phyloP scores from a whole-genome alignment of 2,797 vertebrate genomes.

The Sebastes hubbsi region DNA sequence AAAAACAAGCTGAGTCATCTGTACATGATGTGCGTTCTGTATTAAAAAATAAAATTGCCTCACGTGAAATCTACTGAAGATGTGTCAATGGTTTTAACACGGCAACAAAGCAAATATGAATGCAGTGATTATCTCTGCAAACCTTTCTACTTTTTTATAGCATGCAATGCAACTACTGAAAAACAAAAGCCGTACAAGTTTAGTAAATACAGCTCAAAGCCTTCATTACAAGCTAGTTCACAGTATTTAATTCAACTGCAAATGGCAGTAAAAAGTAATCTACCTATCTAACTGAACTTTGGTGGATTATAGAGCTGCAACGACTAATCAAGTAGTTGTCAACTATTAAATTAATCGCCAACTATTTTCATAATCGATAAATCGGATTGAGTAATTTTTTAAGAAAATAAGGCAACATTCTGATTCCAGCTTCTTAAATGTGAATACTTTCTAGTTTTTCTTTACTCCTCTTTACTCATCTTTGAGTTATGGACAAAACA shows the following conservation, averaged over 20 bases:
- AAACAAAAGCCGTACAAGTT: background rate
- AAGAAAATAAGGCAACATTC: no score
- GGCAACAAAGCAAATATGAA: background rate
- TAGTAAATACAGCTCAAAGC: background rate
- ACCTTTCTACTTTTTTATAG: background rate
- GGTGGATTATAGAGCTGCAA: background rate
- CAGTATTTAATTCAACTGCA: background rate
- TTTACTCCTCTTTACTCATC: no score
- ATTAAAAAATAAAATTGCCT: background rate
- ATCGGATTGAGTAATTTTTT: no score
- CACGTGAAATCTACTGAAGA: background rate
- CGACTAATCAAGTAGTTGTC: no score
- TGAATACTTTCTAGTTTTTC: no score
- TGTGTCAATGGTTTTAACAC: background rate
- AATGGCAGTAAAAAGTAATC: background rate
- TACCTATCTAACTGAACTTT: background rate
- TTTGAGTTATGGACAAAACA: no score
- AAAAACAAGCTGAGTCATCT: constrained; percentile 6
- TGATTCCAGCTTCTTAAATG: no score
- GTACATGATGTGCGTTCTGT: background rate
- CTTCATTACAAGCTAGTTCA: background rate
- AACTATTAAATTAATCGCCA: no score
- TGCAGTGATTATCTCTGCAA: background rate
- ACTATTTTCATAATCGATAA: no score
- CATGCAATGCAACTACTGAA: background rate